These are phyloP conservation scores for Polyodon spathula DNA, from an alignment of 2,113 vertebrate genomes.

Conservation along the genomic window DNA sequence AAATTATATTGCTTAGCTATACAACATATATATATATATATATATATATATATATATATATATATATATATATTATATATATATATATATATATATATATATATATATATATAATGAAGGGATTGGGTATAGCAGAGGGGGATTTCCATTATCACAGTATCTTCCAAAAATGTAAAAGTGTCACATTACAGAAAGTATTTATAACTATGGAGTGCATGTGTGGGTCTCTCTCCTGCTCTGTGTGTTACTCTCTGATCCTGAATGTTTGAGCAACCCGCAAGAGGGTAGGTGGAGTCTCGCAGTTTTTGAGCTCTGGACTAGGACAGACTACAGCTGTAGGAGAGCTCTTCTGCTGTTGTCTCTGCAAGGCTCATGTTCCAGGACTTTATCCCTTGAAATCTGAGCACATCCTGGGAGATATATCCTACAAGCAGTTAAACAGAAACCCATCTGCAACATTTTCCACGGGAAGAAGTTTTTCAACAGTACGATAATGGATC, in stretches of 20 bases:
- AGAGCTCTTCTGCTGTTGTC: slow-evolving; percentile 18
- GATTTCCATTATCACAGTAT: slow-evolving; percentile 34
- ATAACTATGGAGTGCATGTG: slow-evolving; percentile 39
- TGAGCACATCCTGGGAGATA: slow-evolving; percentile 2
- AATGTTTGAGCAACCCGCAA: slow-evolving; percentile 55
- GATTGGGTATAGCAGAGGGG: slow-evolving; percentile 16
- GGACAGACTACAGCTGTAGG: slow-evolving; percentile 40
- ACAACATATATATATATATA: too few relatives aligned
- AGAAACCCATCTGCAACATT: not conserved
- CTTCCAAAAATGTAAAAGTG: slow-evolving; percentile 68
- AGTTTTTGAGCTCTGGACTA: slow-evolving; percentile 47
- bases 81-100: not conserved
- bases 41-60: slow-evolving; percentile 10
- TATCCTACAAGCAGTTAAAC: not conserved
- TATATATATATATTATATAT: slow-evolving; percentile 26
- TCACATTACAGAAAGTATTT: slow-evolving; percentile 78
- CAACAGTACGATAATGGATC: slow-evolving; percentile 56
- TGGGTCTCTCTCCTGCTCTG: slow-evolving; percentile 13
- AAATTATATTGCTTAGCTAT: too few relatives aligned
- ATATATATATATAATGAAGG: slow-evolving; percentile 20
- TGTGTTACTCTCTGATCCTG: slow-evolving; percentile 57
- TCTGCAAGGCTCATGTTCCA: slow-evolving; percentile 20
- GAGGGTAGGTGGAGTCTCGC: slow-evolving; percentile 45
- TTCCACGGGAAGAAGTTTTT: slow-evolving; percentile 1
- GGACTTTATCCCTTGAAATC: slow-evolving; percentile 26